A percentile compares a stretch with the other conserved stretches of the same genome.
These are phyloP conservation scores for Anseranas semipalmata DNA, from an alignment of 2,113 vertebrate genomes.

Conservation along the genomic window DNA sequence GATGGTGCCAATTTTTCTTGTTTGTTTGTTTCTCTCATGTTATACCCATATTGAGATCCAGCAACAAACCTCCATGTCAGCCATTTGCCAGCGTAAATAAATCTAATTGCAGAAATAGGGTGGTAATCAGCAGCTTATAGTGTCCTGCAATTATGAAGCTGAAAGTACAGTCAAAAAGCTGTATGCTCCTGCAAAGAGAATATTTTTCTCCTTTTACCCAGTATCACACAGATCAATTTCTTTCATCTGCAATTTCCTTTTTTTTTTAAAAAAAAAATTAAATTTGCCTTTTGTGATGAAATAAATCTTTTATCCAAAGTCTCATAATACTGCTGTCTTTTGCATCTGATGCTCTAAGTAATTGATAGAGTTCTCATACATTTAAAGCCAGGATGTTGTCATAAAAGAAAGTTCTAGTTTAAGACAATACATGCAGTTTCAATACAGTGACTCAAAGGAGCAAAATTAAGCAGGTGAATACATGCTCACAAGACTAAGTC, in stretches of 20 bases:
- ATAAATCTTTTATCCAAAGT: background rate
- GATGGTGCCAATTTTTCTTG: background rate
- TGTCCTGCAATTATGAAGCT: background rate
- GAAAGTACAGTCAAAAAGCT: background rate
- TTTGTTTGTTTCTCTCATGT: background rate
- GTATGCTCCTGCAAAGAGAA: background rate
- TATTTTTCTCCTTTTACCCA: background rate
- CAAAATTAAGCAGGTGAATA: background rate
- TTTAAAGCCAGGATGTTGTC: background rate
- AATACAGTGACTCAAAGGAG: background rate
- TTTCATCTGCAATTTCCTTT: background rate
- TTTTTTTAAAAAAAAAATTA: background rate
- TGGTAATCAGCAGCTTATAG: background rate
- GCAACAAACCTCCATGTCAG: background rate
- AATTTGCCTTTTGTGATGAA: background rate
- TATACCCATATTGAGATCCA: background rate
- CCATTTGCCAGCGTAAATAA: background rate
- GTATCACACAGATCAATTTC: background rate
- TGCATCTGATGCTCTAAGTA: background rate
- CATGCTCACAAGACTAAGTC: background rate
- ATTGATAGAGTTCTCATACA: background rate
- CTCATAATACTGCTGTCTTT: background rate
- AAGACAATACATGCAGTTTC: background rate
- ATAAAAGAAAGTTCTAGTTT: background rate
- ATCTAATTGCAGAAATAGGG: background rate